Evolutionary conservation across 2,113 vertebrate species (phyloP).

Genomic region (Sinocyclocheilus anshuiensis): DNA sequence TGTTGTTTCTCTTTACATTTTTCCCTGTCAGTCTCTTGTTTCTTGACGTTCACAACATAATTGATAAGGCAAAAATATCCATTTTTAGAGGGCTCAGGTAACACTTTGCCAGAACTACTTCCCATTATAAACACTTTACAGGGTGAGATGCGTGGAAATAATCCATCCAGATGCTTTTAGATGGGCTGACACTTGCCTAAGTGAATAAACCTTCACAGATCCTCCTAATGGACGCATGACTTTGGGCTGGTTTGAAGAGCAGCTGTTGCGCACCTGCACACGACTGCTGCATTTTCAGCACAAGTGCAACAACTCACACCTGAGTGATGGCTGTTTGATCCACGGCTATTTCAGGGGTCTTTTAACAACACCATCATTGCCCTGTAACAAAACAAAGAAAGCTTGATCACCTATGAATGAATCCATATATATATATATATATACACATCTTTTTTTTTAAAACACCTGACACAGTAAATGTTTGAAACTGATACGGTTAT

Average conservation of each 20-base stretch:
- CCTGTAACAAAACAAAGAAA: neutral
- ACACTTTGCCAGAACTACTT: slow-evolving; percentile 44
- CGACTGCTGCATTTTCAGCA: neutral
- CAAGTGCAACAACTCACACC: slow-evolving; percentile 39
- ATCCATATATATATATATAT: neutral
- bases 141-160: neutral
- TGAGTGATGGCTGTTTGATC: slow-evolving; percentile 41
- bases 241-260: neutral
- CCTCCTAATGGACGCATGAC: neutral
- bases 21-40: slow-evolving; percentile 29
- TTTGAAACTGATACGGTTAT: neutral
- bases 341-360: neutral
- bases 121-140: slow-evolving; percentile 38
- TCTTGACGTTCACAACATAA: slow-evolving; percentile 29
- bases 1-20: slow-evolving; percentile 26
- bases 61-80: slow-evolving; percentile 36
- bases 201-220: neutral
- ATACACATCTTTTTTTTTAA: too few relatives aligned
- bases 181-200: neutral
- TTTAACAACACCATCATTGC: neutral
- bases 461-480: neutral
- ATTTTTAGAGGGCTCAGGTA: slow-evolving; percentile 15
- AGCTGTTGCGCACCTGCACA: neutral
- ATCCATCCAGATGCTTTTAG: neutral
- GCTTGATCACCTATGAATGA: neutral